A percentile compares a stretch with the other conserved stretches of the same genome.
Conservation (phyloP, 1,140 invertebrate species). For the Rhysida immarginata region DNA sequence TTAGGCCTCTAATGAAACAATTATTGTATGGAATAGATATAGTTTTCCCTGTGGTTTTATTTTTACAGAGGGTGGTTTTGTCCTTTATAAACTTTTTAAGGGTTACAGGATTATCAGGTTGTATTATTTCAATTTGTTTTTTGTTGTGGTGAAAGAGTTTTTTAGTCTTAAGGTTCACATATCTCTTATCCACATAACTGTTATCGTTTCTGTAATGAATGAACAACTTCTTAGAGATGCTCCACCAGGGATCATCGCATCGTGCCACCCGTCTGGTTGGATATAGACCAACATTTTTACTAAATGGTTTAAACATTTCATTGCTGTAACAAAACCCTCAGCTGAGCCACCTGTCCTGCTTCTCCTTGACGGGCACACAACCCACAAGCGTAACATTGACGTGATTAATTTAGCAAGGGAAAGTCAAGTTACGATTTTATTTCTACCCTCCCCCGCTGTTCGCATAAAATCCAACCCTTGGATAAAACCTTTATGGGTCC, state of each 20-base stretch:
- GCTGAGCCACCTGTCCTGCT: constrained; percentile 22
- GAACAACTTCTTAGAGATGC: not conserved
- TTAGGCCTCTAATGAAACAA: no score
- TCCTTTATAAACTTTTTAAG: no score
- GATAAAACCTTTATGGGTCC: not conserved
- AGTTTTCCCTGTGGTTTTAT: no score
- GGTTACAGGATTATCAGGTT: no score
- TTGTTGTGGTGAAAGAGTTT: no score
- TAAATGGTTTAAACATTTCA: constrained; percentile 27
- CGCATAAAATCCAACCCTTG: not conserved
- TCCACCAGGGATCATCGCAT: not conserved
- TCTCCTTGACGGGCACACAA: constrained; percentile 26
- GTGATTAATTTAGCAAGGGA: constrained; percentile 1
- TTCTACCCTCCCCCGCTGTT: not conserved
- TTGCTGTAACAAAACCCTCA: constrained; percentile 15
- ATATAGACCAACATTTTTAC: constrained; percentile 24
- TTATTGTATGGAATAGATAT: no score
- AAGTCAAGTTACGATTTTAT: not conserved
- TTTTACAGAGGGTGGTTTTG: no score
- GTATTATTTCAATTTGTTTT: no score
- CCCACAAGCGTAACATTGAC: not conserved
- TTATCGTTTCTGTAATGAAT: no score
- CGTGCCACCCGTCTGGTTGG: not conserved
- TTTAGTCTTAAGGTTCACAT: no score
- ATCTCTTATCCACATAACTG: no score